phyloP scores from a whole-genome alignment of 2,113 vertebrate genomes.

The Amblyornis subalaris region DNA sequence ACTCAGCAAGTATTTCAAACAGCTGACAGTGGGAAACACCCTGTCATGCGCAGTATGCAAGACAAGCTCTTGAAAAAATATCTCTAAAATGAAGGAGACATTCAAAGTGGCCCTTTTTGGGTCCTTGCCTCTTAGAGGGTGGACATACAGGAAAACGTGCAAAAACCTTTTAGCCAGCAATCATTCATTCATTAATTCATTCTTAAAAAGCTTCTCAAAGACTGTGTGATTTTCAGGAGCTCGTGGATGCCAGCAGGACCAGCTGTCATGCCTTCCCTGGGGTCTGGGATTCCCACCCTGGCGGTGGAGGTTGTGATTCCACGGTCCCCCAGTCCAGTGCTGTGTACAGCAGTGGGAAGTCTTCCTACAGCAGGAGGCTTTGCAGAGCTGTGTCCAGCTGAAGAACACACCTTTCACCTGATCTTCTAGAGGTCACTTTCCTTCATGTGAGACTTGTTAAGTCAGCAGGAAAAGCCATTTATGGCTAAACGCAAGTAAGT shows the following conservation, averaged over 20 bases:
- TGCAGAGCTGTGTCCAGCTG: not conserved
- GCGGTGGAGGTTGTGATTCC: not conserved
- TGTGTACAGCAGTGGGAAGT: not conserved
- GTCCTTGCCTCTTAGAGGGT: not conserved
- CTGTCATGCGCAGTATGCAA: not conserved
- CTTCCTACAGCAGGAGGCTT: not conserved
- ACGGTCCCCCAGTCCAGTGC: not conserved
- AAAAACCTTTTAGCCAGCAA: not conserved
- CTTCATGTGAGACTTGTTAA: not conserved
- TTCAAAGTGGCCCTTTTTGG: not conserved
- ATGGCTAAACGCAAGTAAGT: not conserved
- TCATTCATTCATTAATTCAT: not conserved
- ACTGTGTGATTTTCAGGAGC: not conserved
- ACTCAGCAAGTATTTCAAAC: not conserved
- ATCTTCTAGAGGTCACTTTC: not conserved
- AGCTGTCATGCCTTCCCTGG: fast-evolving
- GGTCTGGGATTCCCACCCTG: not conserved
- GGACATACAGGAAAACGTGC: not conserved
- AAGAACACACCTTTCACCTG: not conserved
- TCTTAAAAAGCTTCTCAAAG: not conserved
- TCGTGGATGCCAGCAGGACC: not conserved
- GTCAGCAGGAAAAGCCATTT: not conserved
- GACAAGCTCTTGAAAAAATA: not conserved
- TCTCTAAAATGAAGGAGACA: not conserved
- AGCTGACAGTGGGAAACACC: not conserved